Evolutionary conservation across 2,888 invertebrate species (phyloP), one percentile per base, ranked within the genome.

Genomic region (Bombylius discolor): DNA sequence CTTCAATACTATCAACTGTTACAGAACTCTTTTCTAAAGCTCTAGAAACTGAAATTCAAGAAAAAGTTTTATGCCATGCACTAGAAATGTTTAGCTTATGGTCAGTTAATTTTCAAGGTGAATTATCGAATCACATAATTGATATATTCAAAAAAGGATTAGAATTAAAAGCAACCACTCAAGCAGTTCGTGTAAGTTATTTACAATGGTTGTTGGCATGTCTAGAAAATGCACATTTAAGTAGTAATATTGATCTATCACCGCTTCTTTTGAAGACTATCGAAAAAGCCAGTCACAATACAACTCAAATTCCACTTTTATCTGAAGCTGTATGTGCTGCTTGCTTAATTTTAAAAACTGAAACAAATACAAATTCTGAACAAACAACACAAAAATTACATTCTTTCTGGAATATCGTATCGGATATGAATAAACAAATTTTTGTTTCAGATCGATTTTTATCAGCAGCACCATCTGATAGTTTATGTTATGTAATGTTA

Each of bases 31-130:
- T 89, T 68, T 76, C 86, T 34, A 87, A 87, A 69, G 83, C 89
- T 47, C 76, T 96, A 47, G 89, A 90, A 67, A 79, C 81, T 51
- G 96, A 97, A 79, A 89, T 90, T 42, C 94, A 96, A 71, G 96
- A 97, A 73, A 90, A 90, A 67, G 93, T 91, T 1, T 74, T 95
- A 53, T 82, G 88, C 60, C 84, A 83, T 64, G 85, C 89, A 8
- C 76, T 95, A 33, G 85, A 89, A 65, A 85, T 87, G 81, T 80
- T 94, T 72, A 79, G 84, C 8, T 70, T 83, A 33, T 96, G 95
- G 96, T 82, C 85, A 52, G 67, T 71, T 14, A 82, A 84, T 67
- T 81, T 86, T 60, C 74, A 75, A 2, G 79, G 76, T n/a, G 79
- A 80, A 59, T 75, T 87, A 44, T 85, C 88, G 3, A 78, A 79